A percentile compares a stretch with the other conserved stretches of the same genome.
These are phyloP conservation scores for Scelioninae gen. 2 DNA, from an alignment of 2,888 invertebrate genomes.

Conservation along the genomic window DNA sequence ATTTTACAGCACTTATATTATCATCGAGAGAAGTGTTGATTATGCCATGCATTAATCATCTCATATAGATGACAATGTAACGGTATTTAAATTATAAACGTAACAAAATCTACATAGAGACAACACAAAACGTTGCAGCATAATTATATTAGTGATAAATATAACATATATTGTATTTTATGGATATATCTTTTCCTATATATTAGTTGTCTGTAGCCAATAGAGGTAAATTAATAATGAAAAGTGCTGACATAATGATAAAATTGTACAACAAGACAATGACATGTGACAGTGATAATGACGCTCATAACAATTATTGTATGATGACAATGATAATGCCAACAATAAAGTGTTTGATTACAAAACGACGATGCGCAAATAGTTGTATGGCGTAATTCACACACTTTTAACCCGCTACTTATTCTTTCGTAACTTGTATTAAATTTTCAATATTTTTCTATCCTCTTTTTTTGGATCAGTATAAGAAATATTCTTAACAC, in stretches of 20 bases:
- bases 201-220: slow-evolving; percentile 50
- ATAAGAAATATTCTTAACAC: slow-evolving; percentile 52
- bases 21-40: slow-evolving; percentile 63
- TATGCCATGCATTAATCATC: slow-evolving; percentile 61
- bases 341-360: slow-evolving; percentile 64
- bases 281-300: slow-evolving; percentile 61
- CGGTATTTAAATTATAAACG: slow-evolving; percentile 60
- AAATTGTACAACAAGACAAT: slow-evolving; percentile 60
- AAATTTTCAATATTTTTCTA: slow-evolving; percentile 23
- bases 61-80: slow-evolving; percentile 58
- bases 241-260: slow-evolving; percentile 56
- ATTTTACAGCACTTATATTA: slow-evolving; percentile 70
- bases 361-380: slow-evolving; percentile 62
- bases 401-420: slow-evolving; percentile 57
- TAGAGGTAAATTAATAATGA: slow-evolving; percentile 60
- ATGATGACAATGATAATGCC: slow-evolving; percentile 63
- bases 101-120: slow-evolving; percentile 57
- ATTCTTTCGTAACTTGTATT: slow-evolving; percentile 42
- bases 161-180: slow-evolving; percentile 57
- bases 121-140: slow-evolving; percentile 55
- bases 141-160: slow-evolving; percentile 58
- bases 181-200: slow-evolving; percentile 49
- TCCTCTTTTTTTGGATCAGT: slow-evolving; percentile 29
- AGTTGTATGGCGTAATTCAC: slow-evolving; percentile 61
- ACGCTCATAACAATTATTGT: slow-evolving; percentile 61